These are phyloP conservation scores for Solenopsis fugax DNA, from an alignment of 1,140 invertebrate species.

Conservation along the genomic window DNA sequence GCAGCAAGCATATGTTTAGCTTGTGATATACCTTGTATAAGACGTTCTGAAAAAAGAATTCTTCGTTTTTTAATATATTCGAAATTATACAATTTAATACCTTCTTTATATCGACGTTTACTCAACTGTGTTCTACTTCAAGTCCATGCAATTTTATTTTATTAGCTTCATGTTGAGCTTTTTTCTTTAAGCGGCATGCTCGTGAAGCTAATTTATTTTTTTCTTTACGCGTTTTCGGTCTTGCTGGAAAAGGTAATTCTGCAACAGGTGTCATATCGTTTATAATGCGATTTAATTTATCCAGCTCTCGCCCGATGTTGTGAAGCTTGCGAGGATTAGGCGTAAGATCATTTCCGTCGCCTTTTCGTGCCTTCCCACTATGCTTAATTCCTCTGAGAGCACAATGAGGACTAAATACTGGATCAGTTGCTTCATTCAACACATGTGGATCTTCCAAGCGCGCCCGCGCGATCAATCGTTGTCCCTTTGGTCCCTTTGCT, in stretches of 20 bases:
- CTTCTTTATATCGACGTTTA: slow-evolving; percentile 51
- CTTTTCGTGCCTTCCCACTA: slow-evolving; percentile 97
- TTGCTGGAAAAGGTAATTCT: slow-evolving; percentile 95
- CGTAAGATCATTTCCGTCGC: slow-evolving; percentile 98
- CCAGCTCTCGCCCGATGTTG: slow-evolving; percentile 96
- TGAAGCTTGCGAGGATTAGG: slow-evolving; percentile 97
- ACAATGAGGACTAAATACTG: slow-evolving; percentile 96
- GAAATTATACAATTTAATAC: neutral
- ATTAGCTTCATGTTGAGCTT: slow-evolving; percentile 97
- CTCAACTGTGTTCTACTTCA: slow-evolving; percentile 96
- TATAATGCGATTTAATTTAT: slow-evolving; percentile 95
- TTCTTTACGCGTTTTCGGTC: slow-evolving; percentile 97
- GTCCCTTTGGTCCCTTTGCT: slow-evolving; percentile 98
- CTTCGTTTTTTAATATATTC: neutral
- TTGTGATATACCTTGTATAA: slow-evolving; percentile 90
- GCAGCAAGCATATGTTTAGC: slow-evolving; percentile 89
- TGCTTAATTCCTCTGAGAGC: slow-evolving; percentile 96
- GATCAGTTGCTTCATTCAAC: slow-evolving; percentile 95
- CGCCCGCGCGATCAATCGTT: slow-evolving; percentile 93
- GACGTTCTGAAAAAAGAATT: slow-evolving; percentile 87
- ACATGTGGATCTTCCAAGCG: slow-evolving; percentile 97
- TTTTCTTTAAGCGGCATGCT: slow-evolving; percentile 97
- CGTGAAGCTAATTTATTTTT: slow-evolving; percentile 99
- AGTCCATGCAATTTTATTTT: slow-evolving; percentile 98
- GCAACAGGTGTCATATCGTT: slow-evolving; percentile 98